Conservation (phyloP, 30 jellyfish, hydroid and myxozoan species). For the Catostylus mosaicus region DNA sequence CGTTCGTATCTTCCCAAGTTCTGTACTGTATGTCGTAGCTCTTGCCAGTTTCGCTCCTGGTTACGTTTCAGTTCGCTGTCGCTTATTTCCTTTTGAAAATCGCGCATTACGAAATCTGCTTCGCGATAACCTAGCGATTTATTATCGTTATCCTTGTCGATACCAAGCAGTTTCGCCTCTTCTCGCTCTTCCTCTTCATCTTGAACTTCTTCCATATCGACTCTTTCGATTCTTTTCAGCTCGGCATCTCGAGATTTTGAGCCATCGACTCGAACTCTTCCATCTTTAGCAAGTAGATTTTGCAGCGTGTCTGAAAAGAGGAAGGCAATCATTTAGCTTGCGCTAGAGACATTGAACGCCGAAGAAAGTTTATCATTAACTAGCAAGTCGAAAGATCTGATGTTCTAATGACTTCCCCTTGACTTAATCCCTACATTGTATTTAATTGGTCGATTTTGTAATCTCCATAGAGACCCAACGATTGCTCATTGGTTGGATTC, state of each 20-base stretch:
- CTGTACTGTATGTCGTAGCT: neutral
- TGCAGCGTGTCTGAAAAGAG: slow-evolving; percentile 54
- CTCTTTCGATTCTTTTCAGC: slow-evolving; percentile 45
- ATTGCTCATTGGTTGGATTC: no score
- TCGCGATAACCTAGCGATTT: slow-evolving; percentile 41
- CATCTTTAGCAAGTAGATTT: slow-evolving; percentile 23
- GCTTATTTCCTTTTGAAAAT: neutral
- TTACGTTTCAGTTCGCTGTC: neutral
- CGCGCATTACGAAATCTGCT: slow-evolving; percentile 22
- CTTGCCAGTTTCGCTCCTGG: slow-evolving; percentile 5
- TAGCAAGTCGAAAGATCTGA: no score
- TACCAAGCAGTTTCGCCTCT: slow-evolving; percentile 29
- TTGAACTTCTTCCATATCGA: slow-evolving; percentile 59
- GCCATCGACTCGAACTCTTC: neutral
- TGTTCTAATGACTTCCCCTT: no score
- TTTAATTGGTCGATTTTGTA: no score
- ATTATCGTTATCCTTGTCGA: slow-evolving; percentile 18
- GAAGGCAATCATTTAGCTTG: no score
- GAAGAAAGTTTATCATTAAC: no score
- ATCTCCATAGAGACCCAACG: no score
- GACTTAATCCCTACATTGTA: no score
- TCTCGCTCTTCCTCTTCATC: slow-evolving; percentile 41
- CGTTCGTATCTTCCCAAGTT: slow-evolving; percentile 28
- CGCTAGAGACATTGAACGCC: no score
- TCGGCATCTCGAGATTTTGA: neutral